Conservation (phyloP, 2,113 vertebrate species). For the Mormoops blainvillei region DNA sequence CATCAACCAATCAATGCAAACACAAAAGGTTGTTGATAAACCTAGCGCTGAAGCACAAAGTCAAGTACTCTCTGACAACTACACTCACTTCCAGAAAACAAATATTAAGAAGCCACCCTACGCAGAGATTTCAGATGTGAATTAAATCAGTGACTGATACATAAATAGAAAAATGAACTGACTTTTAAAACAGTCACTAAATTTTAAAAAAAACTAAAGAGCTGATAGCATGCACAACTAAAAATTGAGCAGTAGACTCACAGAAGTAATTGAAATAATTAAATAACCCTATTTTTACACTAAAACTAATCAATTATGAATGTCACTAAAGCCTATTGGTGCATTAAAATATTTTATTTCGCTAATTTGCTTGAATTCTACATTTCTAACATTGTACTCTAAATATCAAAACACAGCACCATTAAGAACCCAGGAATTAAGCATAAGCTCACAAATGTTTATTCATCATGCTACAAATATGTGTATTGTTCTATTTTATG, state of each 20-base stretch:
- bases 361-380: slow-evolving; percentile 5
- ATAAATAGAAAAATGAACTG: not conserved
- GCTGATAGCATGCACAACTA: not conserved
- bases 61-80: not conserved
- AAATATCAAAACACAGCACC: not conserved
- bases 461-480: not conserved
- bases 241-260: not conserved
- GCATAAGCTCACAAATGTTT: not conserved
- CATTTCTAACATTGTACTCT: not conserved
- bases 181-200: not conserved
- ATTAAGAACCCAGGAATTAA: not conserved
- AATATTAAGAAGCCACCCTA: not conserved
- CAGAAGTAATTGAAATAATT: not conserved
- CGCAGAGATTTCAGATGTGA: not conserved
- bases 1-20: not conserved
- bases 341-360: not conserved
- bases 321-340: not conserved
- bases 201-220: not conserved
- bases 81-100: not conserved
- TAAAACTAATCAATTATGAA: not conserved
- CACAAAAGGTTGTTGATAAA: not conserved
- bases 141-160: not conserved
- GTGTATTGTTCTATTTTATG: not conserved
- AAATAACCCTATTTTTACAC: not conserved
- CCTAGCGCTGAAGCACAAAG: not conserved